Evolutionary conservation across 2,888 invertebrate genomes (phyloP), one percentile per base, ranked within the genome.

Genomic region (Apotomis turbidana): DNA sequence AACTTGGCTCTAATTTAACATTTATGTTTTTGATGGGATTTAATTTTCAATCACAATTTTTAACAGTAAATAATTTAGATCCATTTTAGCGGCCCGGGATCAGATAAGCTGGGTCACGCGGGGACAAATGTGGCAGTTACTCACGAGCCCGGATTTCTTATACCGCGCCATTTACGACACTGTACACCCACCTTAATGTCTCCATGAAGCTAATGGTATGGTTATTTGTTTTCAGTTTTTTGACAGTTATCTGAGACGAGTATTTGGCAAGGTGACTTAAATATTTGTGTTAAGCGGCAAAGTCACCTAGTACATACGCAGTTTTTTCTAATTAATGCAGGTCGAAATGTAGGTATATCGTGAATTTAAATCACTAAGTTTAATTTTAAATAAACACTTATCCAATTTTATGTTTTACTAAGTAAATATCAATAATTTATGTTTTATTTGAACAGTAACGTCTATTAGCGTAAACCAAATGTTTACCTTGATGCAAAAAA

Each of bases 111-210:
- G 84, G 88, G 88, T 87, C 88, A 85, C 86, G 88, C 90, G 83
- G 83, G 85, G 87, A 91, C 91, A 91, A 92, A 93, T 92, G 90
- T 80, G 87, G 78, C 82, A 79, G 88, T 92, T 87, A 90, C 86
- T 92, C 90, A 91, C 83, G 74, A 75, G 76, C 87, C 76, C 85
- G 88, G 89, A 86, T 90, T 90, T 88, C 90, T 88, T 90, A 87
- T 86, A 87, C 85, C 81, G 73, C 75, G 73, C 74, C 76, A 55
- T 59, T 61, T 58, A 57, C 66, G 79, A 79, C 77, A 77, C 59
- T 68, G 67, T 62, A 60, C 64, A 76, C 83, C 81, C 83, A 85
- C 87, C 87, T 87, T 88, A 87, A 85, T 82, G 75, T 76, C 49
- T 55, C 61, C 68, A 59, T 75, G 63, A 64, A 71, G 68, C 10